Evolutionary conservation across 2,888 invertebrate species (phyloP).

Genomic region (Orthosia cruda): DNA sequence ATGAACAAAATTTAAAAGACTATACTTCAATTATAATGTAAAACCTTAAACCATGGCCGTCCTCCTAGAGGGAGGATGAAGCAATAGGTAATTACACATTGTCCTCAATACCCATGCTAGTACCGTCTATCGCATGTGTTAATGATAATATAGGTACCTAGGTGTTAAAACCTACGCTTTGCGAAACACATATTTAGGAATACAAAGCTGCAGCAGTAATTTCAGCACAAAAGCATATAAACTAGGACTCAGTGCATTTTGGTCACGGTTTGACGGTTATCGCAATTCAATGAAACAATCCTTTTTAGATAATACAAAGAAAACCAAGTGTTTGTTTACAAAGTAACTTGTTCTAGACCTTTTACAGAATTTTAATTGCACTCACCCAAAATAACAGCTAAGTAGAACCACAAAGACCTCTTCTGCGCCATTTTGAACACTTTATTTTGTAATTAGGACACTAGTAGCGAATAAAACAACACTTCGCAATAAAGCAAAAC

Average conservation of each 20-base stretch:
- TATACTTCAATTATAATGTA: neutral
- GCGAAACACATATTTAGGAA: neutral
- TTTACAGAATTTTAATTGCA: slow-evolving; percentile 46
- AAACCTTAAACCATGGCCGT: neutral
- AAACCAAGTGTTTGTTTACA: slow-evolving; percentile 9
- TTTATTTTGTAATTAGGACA: slow-evolving; percentile 66
- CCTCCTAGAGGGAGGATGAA: neutral
- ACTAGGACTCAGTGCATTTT: neutral
- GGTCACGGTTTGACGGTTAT: slow-evolving; percentile 16
- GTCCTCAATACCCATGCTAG: neutral
- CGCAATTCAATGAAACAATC: slow-evolving; percentile 1
- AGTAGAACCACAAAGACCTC: slow-evolving; percentile 87
- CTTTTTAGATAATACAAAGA: slow-evolving; percentile 14
- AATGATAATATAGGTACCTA: neutral
- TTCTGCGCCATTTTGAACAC: slow-evolving; percentile 84
- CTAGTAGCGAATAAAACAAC: slow-evolving; percentile 62
- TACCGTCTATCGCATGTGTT: neutral
- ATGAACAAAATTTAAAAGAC: no score
- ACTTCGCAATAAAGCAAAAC: slow-evolving; percentile 66
- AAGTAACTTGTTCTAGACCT: neutral
- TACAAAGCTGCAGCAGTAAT: no score
- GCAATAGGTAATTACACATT: neutral
- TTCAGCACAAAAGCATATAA: neutral
- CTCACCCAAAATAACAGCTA: slow-evolving; percentile 90
- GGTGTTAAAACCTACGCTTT: no score